A percentile compares a stretch with the other conserved stretches of the same genome.
These are phyloP conservation scores for Tamias sibiricus DNA, from an alignment of 2,113 vertebrate genomes.

Conservation along the genomic window DNA sequence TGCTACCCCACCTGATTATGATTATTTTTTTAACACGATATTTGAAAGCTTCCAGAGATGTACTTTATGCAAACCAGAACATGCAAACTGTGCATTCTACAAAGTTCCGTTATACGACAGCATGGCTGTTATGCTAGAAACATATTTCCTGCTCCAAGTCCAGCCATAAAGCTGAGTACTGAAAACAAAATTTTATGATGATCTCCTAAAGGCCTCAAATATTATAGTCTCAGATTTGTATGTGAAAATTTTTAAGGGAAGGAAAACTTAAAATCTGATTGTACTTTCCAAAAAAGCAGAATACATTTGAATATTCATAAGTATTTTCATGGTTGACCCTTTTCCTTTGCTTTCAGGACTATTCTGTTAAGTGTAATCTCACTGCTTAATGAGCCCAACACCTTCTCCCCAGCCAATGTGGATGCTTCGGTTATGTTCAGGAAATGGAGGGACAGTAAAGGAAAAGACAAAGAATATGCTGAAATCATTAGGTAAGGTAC, in stretches of 20 bases:
- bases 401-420: constrained; percentile 98
- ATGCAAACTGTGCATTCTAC: neutral
- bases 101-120: neutral
- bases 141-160: neutral
- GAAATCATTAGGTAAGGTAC: constrained; percentile 96
- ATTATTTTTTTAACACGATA: neutral
- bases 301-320: constrained; percentile 17
- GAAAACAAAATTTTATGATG: constrained; percentile 1
- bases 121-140: neutral
- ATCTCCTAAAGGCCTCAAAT: constrained; percentile 19
- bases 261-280: neutral
- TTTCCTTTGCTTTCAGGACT: constrained; percentile 87
- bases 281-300: constrained; percentile 5
- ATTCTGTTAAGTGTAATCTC: constrained; percentile 99
- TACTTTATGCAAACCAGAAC: neutral
- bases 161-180: neutral
- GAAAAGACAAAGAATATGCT: constrained; percentile 98
- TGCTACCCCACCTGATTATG: neutral
- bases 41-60: constrained; percentile 7
- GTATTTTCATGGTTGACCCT: constrained; percentile 1
- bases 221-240: constrained; percentile 2
- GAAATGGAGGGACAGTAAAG: constrained; percentile 99
- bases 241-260: neutral
- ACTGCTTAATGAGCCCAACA: constrained; percentile 99
- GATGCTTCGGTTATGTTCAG: constrained; percentile 99